Conservation (phyloP, 2,797 vertebrate genomes). For the Coendou prehensilis region DNA sequence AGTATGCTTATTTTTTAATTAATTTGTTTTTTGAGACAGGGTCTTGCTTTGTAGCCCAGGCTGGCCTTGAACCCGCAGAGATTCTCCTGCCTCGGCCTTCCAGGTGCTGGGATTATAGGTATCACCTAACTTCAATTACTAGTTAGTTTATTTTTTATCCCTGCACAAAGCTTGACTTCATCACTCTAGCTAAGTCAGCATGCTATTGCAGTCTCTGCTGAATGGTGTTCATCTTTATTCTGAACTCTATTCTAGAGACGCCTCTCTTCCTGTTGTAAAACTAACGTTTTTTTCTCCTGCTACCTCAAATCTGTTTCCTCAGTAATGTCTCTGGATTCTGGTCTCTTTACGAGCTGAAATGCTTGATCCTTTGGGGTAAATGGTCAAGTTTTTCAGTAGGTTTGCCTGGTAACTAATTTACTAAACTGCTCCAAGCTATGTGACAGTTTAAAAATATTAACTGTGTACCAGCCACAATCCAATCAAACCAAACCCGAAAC, state of each 20-base stretch:
- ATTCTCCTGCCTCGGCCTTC: background rate
- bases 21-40: background rate
- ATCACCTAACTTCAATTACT: background rate
- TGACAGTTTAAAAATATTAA: constrained; percentile 66
- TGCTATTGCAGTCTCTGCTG: background rate
- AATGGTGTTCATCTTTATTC: background rate
- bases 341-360: constrained; percentile 18
- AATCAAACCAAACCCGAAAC: constrained; percentile 29
- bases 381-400: constrained; percentile 16
- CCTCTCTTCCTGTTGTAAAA: background rate
- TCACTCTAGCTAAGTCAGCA: background rate
- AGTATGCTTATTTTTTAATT: constrained; percentile 27
- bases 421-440: constrained; percentile 22
- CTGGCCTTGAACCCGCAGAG: background rate
- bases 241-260: background rate
- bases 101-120: background rate
- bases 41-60: background rate
- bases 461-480: background rate
- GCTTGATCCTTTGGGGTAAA: constrained; percentile 29
- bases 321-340: constrained; percentile 30
- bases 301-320: background rate
- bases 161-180: background rate
- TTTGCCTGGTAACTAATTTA: constrained; percentile 66
- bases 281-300: background rate
- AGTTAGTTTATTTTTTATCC: constrained; percentile 10